Conservation (phyloP, 2,113 vertebrate species). For the Brachyhypopomus gauderio region DNA sequence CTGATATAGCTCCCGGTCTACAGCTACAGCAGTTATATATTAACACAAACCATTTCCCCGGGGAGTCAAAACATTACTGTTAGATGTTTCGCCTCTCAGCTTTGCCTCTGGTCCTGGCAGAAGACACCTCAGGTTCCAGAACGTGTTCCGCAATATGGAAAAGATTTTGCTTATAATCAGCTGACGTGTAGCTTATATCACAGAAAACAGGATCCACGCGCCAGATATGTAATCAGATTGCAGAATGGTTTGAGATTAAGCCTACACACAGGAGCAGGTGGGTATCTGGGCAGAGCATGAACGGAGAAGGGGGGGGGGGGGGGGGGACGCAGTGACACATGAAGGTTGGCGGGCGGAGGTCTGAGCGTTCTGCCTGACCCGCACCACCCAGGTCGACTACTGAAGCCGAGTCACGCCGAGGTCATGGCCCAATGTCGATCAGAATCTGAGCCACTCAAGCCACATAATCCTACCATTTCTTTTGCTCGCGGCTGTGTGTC, state of each 20-base stretch:
- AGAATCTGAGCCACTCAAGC: background rate
- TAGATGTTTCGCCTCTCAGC: background rate
- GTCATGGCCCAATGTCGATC: conserved; percentile 17
- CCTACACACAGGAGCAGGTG: too few relatives aligned
- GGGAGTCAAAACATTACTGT: background rate
- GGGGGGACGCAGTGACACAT: background rate
- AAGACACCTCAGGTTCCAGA: too few relatives aligned
- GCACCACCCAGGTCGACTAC: background rate
- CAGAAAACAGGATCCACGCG: too few relatives aligned
- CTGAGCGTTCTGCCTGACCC: background rate
- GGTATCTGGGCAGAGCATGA: too few relatives aligned
- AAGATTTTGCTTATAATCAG: too few relatives aligned
- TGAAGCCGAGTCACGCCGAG: background rate
- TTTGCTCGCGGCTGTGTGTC: background rate
- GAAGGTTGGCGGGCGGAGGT: background rate
- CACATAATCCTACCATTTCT: background rate
- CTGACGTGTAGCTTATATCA: too few relatives aligned
- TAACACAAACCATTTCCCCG: background rate
- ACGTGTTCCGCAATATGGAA: too few relatives aligned
- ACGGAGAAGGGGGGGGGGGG: too few relatives aligned
- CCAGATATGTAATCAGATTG: too few relatives aligned
- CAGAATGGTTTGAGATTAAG: too few relatives aligned
- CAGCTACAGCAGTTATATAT: background rate
- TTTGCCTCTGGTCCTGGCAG: too few relatives aligned
- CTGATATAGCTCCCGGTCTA: background rate